Base-by-base conservation (phyloP, 2,113 vertebrate genomes). In the Scalopus aquaticus region DNA sequence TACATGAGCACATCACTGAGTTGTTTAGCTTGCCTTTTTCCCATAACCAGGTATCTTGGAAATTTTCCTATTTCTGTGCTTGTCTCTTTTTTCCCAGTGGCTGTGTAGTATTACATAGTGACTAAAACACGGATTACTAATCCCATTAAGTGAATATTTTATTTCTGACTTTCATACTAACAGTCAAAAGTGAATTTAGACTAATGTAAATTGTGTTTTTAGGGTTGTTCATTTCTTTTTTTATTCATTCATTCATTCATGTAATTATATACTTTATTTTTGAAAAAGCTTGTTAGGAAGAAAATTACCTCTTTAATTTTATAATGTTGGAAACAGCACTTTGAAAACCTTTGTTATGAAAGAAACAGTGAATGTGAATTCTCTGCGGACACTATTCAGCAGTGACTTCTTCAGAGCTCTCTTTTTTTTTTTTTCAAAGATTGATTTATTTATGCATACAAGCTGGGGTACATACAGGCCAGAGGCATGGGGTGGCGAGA, bases 301-400 rank as follows among this genome's bases (percentile, higher is more conserved):
- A 35, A 30, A 88, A 28, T 4, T 92, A 56, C 51, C 56, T 92
- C 46, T 78, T 37, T 82, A 56, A n/a, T 79, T 39, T 17, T 81
- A 28, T 86, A 58, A 86, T 60, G 62, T 81, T 95, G 46, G 46
- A 69, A 89, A 90, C 1, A 54, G 56, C 65, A 69, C 20, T 37
- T 78, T 82, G 64, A 69, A 94, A 87, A 90, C 30, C 74, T 93
- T 91, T 86, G 24, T 51, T 89, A 76, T 70, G 17, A 91, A 91
- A 85, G 83, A 91, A 54, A 79, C 78, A 7, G 37, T 87, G 64
- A 72, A 46, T 67, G 2, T 73, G 46, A 78, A 6, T 78, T 90
- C 20, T 90, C 78, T 62, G n/a, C n/a, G n/a, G n/a, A n/a, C n/a
- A n/a, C n/a, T n/a, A n/a, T n/a, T n/a, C n/a, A n/a, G n/a, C n/a